Evolutionary conservation across 2,797 vertebrate genomes (phyloP), one percentile per base, ranked within the genome.

Genomic region (Esox masquinongy): DNA sequence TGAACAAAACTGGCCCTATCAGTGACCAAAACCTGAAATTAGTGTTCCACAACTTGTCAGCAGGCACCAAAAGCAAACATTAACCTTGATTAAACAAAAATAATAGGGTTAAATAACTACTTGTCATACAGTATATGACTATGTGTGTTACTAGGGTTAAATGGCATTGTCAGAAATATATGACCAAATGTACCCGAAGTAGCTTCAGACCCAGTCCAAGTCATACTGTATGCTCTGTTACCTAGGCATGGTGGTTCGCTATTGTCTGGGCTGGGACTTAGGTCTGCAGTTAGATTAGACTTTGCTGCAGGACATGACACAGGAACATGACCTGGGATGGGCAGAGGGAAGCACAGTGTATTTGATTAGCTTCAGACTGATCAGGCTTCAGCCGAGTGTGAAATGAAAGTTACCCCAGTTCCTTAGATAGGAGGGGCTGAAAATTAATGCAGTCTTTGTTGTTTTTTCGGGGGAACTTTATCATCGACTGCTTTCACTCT

Each of bases 361-460:
- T 51, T 17, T 53, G 50, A 34, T 47, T 17, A 73, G 31, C 63
- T n/a, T 19, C 51, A 61, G 16, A 26, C 61, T 64, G n/a, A 76
- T 51, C 31, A 34, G 26, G 29, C 15, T 29, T 26, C 53, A 61
- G 36, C 50, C 4, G 51, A 59, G 50, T 39, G n/a, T 69, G 39
- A 71, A 50, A 77, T 31, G 14, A 63, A 72, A 17, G 64, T 49
- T 29, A 22, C 49, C 53, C 19, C 29, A 16, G 9, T 66, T 56
- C 17, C 16, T 16, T 29, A 24, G 47, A 70, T 50, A 16, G 11
- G 36, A 47, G 68, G 68, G 22, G 9, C 2, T 43, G 49, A 68
- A 75, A 19, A 59, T 29, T 75, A 51, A 75, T 43, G 67, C 24
- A 43, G 67, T 2, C 7, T 6, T 75, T 43, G 49, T 26, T 47